A percentile compares a stretch with the other conserved stretches of the same genome.
Evolutionary conservation across 2,888 invertebrate genomes (phyloP).

Genomic region (Andrena flavipes): DNA sequence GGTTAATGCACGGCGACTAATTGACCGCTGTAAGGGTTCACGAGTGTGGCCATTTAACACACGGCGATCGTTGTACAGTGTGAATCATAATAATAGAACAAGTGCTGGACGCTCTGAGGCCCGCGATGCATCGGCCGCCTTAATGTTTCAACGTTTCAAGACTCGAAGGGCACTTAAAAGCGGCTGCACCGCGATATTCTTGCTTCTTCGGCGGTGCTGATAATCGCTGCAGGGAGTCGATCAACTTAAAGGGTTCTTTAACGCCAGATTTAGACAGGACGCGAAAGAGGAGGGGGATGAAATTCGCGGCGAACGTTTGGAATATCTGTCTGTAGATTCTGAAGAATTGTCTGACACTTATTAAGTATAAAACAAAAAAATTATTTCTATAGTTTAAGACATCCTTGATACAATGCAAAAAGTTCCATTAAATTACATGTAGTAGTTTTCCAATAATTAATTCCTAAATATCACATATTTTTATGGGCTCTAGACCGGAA

Average conservation of each 20-base stretch:
- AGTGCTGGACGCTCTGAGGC: slow-evolving; percentile 30
- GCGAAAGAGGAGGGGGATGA: too few species aligned
- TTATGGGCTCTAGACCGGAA: too few species aligned
- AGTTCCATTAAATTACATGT: too few species aligned
- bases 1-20: slow-evolving; percentile 64
- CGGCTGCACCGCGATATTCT: slow-evolving; percentile 9
- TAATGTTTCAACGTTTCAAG: slow-evolving; percentile 39
- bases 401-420: too few species aligned
- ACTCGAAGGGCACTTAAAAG: slow-evolving; percentile 15
- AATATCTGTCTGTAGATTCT: too few species aligned
- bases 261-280: too few species aligned
- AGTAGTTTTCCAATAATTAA: too few species aligned
- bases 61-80: slow-evolving; percentile 51
- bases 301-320: too few species aligned
- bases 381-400: too few species aligned
- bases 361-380: too few species aligned
- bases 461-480: too few species aligned
- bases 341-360: too few species aligned
- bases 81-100: slow-evolving; percentile 54
- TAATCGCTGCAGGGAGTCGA: neutral
- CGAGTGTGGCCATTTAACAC: slow-evolving; percentile 59
- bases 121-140: slow-evolving; percentile 8
- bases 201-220: neutral
- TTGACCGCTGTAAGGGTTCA: slow-evolving; percentile 65
- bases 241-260: neutral